Percentiles rank a stretch among this genome's conserved stretches.
Conservation (phyloP, 2,888 invertebrate genomes). For the Pammene fasciana region DNA sequence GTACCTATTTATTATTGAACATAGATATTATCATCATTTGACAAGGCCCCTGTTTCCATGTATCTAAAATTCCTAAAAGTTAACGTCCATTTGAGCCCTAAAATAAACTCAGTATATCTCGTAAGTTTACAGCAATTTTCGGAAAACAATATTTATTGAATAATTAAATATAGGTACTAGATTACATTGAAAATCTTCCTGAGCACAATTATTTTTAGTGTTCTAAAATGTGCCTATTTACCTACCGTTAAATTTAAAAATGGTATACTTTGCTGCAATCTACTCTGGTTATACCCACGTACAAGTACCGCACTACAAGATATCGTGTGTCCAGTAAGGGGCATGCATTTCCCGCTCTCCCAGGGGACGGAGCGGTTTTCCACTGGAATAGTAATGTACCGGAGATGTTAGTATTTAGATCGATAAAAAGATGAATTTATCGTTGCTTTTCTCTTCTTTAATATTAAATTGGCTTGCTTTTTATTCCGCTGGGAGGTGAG, state of each 20-base stretch:
- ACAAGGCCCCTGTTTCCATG: too few species aligned
- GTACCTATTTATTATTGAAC: too few species aligned
- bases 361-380: slow-evolving; percentile 62
- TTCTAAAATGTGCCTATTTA: too few species aligned
- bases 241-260: not conserved
- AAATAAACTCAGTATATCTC: too few species aligned
- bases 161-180: too few species aligned
- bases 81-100: too few species aligned
- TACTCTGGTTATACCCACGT: not conserved
- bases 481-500: slow-evolving; percentile 3
- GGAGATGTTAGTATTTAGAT: slow-evolving; percentile 43
- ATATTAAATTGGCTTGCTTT: slow-evolving; percentile 35
- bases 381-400: slow-evolving; percentile 65
- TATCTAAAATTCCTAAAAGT: too few species aligned
- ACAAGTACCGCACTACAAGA: slow-evolving; percentile 41
- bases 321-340: slow-evolving; percentile 56
- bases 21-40: too few species aligned
- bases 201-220: too few species aligned
- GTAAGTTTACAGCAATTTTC: too few species aligned
- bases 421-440: slow-evolving; percentile 41
- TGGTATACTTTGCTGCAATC: not conserved
- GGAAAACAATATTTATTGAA: too few species aligned
- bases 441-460: slow-evolving; percentile 31
- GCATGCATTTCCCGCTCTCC: slow-evolving; percentile 49
- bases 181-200: too few species aligned